phyloP scores from a whole-genome alignment of 2,888 invertebrate species.

The Orchesella flavescens region DNA sequence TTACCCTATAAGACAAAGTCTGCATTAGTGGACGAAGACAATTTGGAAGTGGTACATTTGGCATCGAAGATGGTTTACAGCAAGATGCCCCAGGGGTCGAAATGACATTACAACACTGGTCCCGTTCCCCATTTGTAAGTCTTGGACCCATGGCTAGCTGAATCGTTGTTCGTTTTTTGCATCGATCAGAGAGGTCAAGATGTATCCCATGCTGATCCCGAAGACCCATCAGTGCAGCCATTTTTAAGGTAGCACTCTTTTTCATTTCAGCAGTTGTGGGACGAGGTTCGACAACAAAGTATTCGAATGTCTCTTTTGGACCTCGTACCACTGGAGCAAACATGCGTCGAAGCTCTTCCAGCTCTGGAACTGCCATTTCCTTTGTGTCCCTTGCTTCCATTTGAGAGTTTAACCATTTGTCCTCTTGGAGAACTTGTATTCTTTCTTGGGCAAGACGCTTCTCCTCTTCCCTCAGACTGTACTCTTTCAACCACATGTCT shows the following conservation, averaged over 20 bases:
- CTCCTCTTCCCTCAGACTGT: slow-evolving; percentile 35
- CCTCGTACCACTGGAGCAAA: slow-evolving; percentile 48
- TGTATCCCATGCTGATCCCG: slow-evolving; percentile 51
- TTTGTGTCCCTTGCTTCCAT: background rate
- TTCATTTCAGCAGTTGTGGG: slow-evolving; percentile 33
- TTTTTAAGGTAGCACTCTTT: slow-evolving; percentile 22
- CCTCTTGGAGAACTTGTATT: slow-evolving; percentile 24
- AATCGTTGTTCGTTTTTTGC: slow-evolving; percentile 38
- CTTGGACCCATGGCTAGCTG: slow-evolving; percentile 51
- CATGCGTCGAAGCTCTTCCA: slow-evolving; percentile 52
- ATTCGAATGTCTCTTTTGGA: slow-evolving; percentile 56
- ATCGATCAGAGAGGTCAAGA: slow-evolving; percentile 8
- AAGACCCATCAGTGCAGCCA: slow-evolving; percentile 40
- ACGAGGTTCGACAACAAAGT: slow-evolving; percentile 41
- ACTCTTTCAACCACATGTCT: slow-evolving; percentile 24
- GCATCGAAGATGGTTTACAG: background rate
- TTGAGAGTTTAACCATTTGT: slow-evolving; percentile 34
- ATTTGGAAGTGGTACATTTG: slow-evolving; percentile 37
- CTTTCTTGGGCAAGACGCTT: slow-evolving; percentile 7
- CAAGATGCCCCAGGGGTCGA: slow-evolving; percentile 41
- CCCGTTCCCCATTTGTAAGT: slow-evolving; percentile 9
- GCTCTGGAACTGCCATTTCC: slow-evolving; percentile 26
- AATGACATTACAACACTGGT: slow-evolving; percentile 27
- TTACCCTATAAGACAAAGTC: slow-evolving; percentile 62
- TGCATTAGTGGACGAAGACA: slow-evolving; percentile 51